Evolutionary conservation across 2,888 invertebrate genomes (phyloP).

Genomic region (Isoperla grammatica): DNA sequence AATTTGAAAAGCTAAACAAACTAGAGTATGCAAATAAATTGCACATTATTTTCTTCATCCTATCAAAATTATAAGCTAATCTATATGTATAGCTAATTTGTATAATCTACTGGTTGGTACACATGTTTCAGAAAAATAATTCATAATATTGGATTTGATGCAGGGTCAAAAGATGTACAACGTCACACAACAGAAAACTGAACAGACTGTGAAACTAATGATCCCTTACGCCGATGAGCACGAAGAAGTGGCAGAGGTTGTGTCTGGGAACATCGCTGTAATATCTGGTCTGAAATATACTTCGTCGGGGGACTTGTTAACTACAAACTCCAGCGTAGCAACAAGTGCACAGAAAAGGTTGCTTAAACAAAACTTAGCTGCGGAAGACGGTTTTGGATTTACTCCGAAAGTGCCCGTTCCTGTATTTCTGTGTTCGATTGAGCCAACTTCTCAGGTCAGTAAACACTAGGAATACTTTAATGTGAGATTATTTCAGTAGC

Average conservation of each 20-base stretch:
- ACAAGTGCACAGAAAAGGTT: slow-evolving; percentile 53
- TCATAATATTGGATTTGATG: slow-evolving; percentile 2
- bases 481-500: too few species aligned
- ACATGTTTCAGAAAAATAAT: too few species aligned
- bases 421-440: slow-evolving; percentile 94
- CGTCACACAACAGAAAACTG: slow-evolving; percentile 56
- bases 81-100: too few species aligned
- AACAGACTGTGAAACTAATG: slow-evolving; percentile 59
- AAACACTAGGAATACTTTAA: too few species aligned
- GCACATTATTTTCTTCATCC: too few species aligned
- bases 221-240: slow-evolving; percentile 87
- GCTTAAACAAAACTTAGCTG: slow-evolving; percentile 36
- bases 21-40: too few species aligned
- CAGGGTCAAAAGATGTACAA: slow-evolving; percentile 68
- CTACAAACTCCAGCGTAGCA: slow-evolving; percentile 52
- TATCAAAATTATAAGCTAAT: too few species aligned
- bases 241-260: slow-evolving; percentile 59
- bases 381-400: slow-evolving; percentile 42
- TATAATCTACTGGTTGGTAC: too few species aligned
- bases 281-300: slow-evolving; percentile 70
- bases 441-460: slow-evolving; percentile 66
- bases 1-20: too few species aligned
- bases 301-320: slow-evolving; percentile 69
- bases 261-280: slow-evolving; percentile 82
- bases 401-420: slow-evolving; percentile 81